A percentile compares a stretch with the other conserved stretches of the same genome.
phyloP scores from a whole-genome alignment of 2,113 vertebrate species.

The Cochlearius cochlearius region DNA sequence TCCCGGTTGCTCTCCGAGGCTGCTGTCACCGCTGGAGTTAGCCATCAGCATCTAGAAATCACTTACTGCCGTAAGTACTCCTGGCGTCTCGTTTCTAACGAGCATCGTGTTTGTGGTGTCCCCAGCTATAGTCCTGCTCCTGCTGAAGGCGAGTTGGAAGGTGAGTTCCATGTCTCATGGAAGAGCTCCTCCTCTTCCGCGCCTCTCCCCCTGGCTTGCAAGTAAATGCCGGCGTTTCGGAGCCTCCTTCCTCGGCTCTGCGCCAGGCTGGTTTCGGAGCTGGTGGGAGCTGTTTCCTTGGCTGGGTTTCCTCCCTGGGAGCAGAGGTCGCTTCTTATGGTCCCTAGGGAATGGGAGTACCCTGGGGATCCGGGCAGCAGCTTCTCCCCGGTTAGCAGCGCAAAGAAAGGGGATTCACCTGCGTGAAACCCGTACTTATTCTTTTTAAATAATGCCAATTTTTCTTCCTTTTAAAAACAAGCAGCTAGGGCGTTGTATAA shows the following conservation, averaged over 20 bases:
- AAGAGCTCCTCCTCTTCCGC: background rate
- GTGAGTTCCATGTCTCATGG: fast-evolving
- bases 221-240: background rate
- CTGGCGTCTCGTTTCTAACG: background rate
- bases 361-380: fast-evolving
- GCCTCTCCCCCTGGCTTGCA: background rate
- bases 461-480: background rate
- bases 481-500: background rate
- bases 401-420: background rate
- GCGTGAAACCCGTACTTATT: background rate
- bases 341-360: background rate
- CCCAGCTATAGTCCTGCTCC: background rate
- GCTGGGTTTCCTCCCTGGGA: background rate
- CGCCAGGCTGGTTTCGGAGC: background rate
- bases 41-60: background rate
- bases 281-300: background rate
- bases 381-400: background rate
- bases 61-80: background rate
- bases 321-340: background rate
- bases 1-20: background rate
- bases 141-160: background rate
- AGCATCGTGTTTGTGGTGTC: fast-evolving
- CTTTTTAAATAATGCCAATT: background rate
- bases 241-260: background rate
- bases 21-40: background rate